Base-by-base conservation (phyloP, 2,888 invertebrate genomes). In the Arrhopalites spinosus region DNA sequence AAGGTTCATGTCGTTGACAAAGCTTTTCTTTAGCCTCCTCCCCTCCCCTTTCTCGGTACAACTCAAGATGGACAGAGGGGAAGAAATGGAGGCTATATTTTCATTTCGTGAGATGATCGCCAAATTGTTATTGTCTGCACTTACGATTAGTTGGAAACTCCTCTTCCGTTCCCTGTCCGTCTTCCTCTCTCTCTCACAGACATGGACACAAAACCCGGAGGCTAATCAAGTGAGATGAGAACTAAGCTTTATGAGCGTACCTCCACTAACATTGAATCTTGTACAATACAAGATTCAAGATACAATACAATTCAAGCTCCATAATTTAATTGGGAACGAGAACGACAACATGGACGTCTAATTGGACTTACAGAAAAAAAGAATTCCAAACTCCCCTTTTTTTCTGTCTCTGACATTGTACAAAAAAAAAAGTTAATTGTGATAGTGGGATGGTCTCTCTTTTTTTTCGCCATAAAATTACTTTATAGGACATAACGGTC, bases 71-170 rank as follows among this genome's bases (percentile, higher is more conserved):
- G 36, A 36, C 5, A 36, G 36, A 3, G 11, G 3, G 36, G 36
- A 36, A 36, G 36, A 36, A 36, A 7, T 3, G 11, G 36, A 11
- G 11, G 3, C 3, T 36, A 36, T 36, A 36, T 36, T 36, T 36
- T 36, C 36, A 36, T 36, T 36, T 11, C 5, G 30, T 29, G 67
- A 68, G 67, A 45, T 45, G 43, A 47, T 68, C 47, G 20, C 67
- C 67, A 68, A 68, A 68, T 45, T 68, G 67, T 68, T 68, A 68
- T 47, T 68, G 45, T 68, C 67, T 15, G 25, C 45, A 68, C 67
- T 68, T 68, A 43, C 67, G 67, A 36, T 36, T 36, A 23, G 23
- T 47, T 23, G 15, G 45, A 1, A n/a, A 36, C n/a, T 43, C 45
- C 20, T 59, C 20, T 59, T 20, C 17, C 53, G 5, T n/a, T n/a